Percentiles rank a stretch among this genome's conserved stretches.
These are phyloP conservation scores for Colletes collaris DNA, from an alignment of 2,888 invertebrate genomes.

Conservation along the genomic window DNA sequence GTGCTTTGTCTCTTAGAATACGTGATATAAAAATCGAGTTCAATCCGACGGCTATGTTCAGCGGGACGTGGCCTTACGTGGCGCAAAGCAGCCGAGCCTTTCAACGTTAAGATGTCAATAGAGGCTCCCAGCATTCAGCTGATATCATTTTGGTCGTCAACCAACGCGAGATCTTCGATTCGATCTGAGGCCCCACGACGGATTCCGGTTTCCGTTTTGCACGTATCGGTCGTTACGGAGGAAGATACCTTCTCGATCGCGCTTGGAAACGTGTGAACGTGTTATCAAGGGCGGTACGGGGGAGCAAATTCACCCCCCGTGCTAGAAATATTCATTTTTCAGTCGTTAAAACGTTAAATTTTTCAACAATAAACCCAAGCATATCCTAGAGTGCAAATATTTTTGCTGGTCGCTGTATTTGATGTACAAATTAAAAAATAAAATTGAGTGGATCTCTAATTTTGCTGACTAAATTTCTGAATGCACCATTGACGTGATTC, in stretches of 20 bases:
- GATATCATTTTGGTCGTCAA: constrained; percentile 53
- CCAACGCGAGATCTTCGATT: constrained; percentile 48
- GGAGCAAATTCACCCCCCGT: too few relatives aligned
- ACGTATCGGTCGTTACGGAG: background rate
- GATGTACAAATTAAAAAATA: too few relatives aligned
- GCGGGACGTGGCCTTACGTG: constrained; percentile 21
- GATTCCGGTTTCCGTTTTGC: background rate
- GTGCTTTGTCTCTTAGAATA: constrained; percentile 15
- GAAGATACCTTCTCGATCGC: background rate
- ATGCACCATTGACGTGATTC: background rate
- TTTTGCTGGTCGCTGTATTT: too few relatives aligned
- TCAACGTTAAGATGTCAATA: constrained; percentile 51
- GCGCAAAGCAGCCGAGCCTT: constrained; percentile 47
- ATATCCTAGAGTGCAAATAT: too few relatives aligned
- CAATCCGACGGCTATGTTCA: constrained; percentile 26
- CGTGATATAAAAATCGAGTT: constrained; percentile 48
- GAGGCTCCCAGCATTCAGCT: constrained; percentile 24
- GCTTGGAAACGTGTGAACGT: constrained; percentile 4
- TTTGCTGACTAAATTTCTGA: too few relatives aligned
- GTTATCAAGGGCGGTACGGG: too few relatives aligned
- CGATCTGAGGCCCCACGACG: constrained; percentile 28
- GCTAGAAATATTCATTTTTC: too few relatives aligned
- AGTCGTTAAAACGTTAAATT: too few relatives aligned
- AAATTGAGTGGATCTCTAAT: too few relatives aligned
- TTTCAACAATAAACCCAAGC: too few relatives aligned